Base-by-base conservation (phyloP, 2,797 vertebrate species). In the Alauda arvensis region DNA sequence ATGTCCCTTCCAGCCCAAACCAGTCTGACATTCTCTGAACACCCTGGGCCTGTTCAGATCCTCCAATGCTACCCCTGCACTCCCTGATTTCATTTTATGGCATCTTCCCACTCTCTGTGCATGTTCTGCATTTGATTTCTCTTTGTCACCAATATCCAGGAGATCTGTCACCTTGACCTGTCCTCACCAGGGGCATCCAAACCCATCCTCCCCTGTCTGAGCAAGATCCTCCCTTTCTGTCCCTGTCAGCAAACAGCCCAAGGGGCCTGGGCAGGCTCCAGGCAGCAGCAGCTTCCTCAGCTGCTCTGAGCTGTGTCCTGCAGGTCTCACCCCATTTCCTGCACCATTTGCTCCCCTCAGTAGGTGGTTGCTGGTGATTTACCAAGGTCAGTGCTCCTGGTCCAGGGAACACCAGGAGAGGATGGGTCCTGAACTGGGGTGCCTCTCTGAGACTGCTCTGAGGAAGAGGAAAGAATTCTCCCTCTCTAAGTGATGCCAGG, bases 1-100 rank as follows among this genome's bases (percentile, higher is more conserved):
- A 29, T 0, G 11, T 29, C 9, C 6, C 14, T 63, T 3, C 43
- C 8, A 16, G 0, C 4, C 21, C n/a, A 63, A 25, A 4, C 43
- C 28, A 14, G 2, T 43, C n/a, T 25, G 43, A 14, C 17, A 25
- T 45, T 45, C 28, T 29, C 8, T 65, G 66, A 65, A 23, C 23
- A 14, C 24, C 14, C 9, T 0, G 1, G 28, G 28, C 33, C 12
- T 8, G 13, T 72, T 86, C 52, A 48, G 33, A 24, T 28, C 37
- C 65, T 74, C 31, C 52, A 83, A 11, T 0, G 4, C 37, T 21
- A 4, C n/a, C 18, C 33, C 49, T 45, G 23, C 12, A 37, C 2
- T 9, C 3, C 67, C 31, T 51, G 6, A 23, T 43, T 63, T 23
- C 5, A 18, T 63, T 83, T 34, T 9, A 31, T 17, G 20, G 11